Conservation (phyloP, 1,140 invertebrate species). For the Bactericera cockerelli region DNA sequence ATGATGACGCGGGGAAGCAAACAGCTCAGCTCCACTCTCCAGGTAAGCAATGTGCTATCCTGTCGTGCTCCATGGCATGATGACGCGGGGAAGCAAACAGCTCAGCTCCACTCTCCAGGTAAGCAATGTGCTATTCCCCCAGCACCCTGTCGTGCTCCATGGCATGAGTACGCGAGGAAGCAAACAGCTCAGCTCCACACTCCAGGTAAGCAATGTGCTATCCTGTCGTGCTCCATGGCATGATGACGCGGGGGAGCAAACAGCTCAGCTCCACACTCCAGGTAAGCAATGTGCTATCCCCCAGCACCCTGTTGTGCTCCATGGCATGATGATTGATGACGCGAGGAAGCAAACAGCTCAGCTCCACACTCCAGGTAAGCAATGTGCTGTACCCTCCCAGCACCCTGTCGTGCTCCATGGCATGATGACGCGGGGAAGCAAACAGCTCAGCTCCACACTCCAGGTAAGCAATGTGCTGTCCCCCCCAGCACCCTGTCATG, state of each 20-base stretch:
- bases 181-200: slow-evolving; percentile 78
- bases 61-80: slow-evolving; percentile 89
- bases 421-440: slow-evolving; percentile 89
- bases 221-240: slow-evolving; percentile 87
- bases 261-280: slow-evolving; percentile 82
- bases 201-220: slow-evolving; percentile 45
- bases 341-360: slow-evolving; percentile 83
- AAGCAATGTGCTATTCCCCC: slow-evolving; percentile 37
- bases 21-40: slow-evolving; percentile 78
- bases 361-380: slow-evolving; percentile 64
- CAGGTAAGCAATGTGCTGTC: slow-evolving; percentile 35
- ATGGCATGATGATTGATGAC: slow-evolving; percentile 95
- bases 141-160: slow-evolving; percentile 89
- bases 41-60: slow-evolving; percentile 49
- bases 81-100: slow-evolving; percentile 85
- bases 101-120: slow-evolving; percentile 77
- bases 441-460: slow-evolving; percentile 79
- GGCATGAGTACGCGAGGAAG: slow-evolving; percentile 93
- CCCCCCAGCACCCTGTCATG: slow-evolving; percentile 86
- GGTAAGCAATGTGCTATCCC: slow-evolving; percentile 49
- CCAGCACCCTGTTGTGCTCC: slow-evolving; percentile 87
- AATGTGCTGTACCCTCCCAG: slow-evolving; percentile 42
- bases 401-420: slow-evolving; percentile 91
- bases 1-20: slow-evolving; percentile 93
- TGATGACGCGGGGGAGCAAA: slow-evolving; percentile 89